These are phyloP conservation scores for Rachycentron canadum DNA, from an alignment of 2,797 vertebrate species.

Conservation along the genomic window DNA sequence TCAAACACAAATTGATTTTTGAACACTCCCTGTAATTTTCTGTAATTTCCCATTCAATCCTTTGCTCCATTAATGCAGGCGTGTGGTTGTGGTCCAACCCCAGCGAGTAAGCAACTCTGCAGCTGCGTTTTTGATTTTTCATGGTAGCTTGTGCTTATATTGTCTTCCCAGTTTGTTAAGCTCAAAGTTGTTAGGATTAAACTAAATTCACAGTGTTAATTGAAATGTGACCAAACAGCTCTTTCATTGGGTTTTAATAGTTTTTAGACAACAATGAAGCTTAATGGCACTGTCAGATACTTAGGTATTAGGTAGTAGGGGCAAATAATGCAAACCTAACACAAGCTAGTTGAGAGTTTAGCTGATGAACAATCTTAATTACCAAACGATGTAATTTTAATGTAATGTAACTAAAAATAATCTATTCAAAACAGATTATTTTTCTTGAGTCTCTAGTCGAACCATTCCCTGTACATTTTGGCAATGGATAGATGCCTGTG, in stretches of 20 bases:
- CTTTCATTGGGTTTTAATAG: not conserved
- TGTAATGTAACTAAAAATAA: not conserved
- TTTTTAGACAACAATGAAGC: not conserved
- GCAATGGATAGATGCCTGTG: too few relatives aligned
- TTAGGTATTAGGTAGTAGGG: too few relatives aligned
- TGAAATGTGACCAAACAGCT: not conserved
- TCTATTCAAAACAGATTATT: not conserved
- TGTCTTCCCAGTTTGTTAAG: not conserved
- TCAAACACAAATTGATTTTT: constrained; percentile 71
- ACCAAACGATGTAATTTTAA: too few relatives aligned
- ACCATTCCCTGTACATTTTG: not conserved
- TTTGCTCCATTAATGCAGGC: constrained; percentile 41
- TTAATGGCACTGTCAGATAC: not conserved
- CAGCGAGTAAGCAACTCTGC: constrained; percentile 1
- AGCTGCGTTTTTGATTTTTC: not conserved
- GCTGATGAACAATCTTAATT: not conserved
- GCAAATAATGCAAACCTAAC: not conserved
- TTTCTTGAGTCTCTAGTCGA: not conserved
- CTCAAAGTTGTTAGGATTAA: not conserved
- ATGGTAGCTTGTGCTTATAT: not conserved
- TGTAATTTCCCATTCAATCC: constrained; percentile 58
- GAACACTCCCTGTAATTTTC: constrained; percentile 66
- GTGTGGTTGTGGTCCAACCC: constrained; percentile 8
- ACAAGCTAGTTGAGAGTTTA: not conserved
- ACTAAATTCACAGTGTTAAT: not conserved